Base-by-base conservation (phyloP, 1,140 invertebrate genomes). In the Euura saliciscinereae region DNA sequence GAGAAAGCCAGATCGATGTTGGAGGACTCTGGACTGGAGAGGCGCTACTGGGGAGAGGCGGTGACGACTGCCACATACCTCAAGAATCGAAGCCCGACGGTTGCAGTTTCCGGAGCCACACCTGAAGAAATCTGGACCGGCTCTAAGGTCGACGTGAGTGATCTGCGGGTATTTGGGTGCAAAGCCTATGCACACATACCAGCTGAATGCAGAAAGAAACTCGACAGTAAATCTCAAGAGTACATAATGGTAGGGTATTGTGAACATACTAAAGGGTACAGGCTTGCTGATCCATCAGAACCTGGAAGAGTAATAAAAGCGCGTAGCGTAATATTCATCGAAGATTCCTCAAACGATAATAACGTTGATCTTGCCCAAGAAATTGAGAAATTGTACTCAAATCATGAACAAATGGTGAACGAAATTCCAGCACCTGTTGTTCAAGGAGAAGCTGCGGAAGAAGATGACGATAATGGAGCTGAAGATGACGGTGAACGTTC, bases 1-100 rank as follows among this genome's bases (percentile, higher is more conserved):
- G 71, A 80, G 2, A 72, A 66, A 64, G 78, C 80, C 2, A 69
- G 80, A 69, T 72, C 79, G 7, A 67, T 86, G 70, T 44, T 86
- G 4, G 6, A 45, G 46, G 73, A 74, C 6, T 71, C 75, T 4
- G 68, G 70, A 28, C 45, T 76, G 28, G 59, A 44, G 10, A 67
- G 10, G 13, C 43, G 67, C 42, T 51, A 74, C n/a, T 76, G 73
- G 75, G 73, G 74, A 7, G 73, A 74, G 69, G 75, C 75, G n/a
- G 51, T 76, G 28, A 6, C 43, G 43, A 69, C 66, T 42, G 13
- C 69, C 64, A 44, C 44, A 6, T 76, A 76, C 44, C 10, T 74
- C 11, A 44, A 43, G 64, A 76, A 76, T 44, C 45, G 70, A 68
- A 64, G 70, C 28, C 59, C 71, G 13, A 65, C 73, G 65, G 7